Evolutionary conservation across 2,888 invertebrate species (phyloP).

Genomic region (Syritta pipiens): DNA sequence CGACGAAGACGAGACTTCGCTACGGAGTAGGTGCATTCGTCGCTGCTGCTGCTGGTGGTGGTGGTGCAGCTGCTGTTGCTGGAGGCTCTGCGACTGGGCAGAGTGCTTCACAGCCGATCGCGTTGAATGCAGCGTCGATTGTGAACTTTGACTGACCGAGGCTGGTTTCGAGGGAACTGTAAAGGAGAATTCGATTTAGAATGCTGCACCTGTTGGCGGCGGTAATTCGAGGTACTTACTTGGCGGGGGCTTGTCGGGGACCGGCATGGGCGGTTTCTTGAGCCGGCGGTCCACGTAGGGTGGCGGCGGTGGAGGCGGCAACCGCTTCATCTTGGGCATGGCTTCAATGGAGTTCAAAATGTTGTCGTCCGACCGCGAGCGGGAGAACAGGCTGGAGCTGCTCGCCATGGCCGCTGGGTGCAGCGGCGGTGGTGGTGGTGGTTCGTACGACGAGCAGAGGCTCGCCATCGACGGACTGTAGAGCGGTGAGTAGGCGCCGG

Average conservation of each 20-base stretch:
- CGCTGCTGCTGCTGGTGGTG: constrained; percentile 44
- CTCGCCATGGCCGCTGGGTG: constrained; percentile 80
- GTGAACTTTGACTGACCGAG: constrained; percentile 58
- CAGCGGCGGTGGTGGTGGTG: constrained; percentile 84
- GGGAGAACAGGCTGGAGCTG: constrained; percentile 81
- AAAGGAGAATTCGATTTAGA: neutral
- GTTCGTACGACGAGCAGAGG: constrained; percentile 84
- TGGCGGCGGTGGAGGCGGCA: constrained; percentile 82
- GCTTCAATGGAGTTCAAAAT: constrained; percentile 85
- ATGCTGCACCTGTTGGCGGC: too few species aligned
- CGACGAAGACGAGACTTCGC: constrained; percentile 37
- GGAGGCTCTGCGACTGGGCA: constrained; percentile 30
- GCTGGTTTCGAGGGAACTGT: constrained; percentile 77
- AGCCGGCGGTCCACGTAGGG: constrained; percentile 79
- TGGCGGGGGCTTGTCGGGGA: constrained; percentile 80
- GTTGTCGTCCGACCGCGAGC: constrained; percentile 90
- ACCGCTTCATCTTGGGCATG: constrained; percentile 80
- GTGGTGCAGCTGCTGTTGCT: constrained; percentile 34
- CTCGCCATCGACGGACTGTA: constrained; percentile 85
- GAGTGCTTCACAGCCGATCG: constrained; percentile 72
- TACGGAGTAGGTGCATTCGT: constrained; percentile 50
- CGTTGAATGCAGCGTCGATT: constrained; percentile 68
- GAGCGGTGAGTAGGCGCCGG: constrained; percentile 82
- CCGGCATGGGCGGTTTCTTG: constrained; percentile 80
- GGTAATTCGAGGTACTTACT: constrained; percentile 73